Percentiles rank a stretch among this genome's conserved stretches.
Evolutionary conservation across 2,888 invertebrate species (phyloP).

Genomic region (Sarcophaga caerulescens): DNA sequence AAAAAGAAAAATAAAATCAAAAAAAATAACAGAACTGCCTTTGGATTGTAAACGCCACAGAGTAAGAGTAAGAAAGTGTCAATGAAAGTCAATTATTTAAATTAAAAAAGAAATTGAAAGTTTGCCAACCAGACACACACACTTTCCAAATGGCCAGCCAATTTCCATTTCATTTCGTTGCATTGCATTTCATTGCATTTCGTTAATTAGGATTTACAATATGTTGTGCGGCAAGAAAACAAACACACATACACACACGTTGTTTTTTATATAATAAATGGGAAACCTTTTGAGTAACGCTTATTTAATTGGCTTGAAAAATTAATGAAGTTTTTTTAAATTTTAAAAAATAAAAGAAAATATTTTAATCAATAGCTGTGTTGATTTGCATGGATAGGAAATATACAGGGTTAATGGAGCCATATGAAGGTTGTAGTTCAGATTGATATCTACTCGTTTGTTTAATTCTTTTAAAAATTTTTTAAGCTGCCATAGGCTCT

Average conservation of each 20-base stretch:
- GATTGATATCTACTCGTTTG: too few species aligned
- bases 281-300: too few species aligned
- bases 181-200: neutral
- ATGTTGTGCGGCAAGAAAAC: neutral
- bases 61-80: slow-evolving; percentile 55
- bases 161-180: neutral
- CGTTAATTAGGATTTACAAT: slow-evolving; percentile 34
- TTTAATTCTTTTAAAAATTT: too few species aligned
- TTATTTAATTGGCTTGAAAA: too few species aligned
- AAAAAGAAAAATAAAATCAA: slow-evolving; percentile 1
- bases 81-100: slow-evolving; percentile 67
- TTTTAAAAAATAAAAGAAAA: too few species aligned
- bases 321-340: too few species aligned
- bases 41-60: neutral
- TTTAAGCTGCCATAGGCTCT: too few species aligned
- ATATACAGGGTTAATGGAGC: too few species aligned
- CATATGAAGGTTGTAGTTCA: too few species aligned
- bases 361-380: too few species aligned
- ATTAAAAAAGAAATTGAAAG: slow-evolving; percentile 65
- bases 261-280: too few species aligned
- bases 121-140: slow-evolving; percentile 24
- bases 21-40: neutral
- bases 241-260: neutral
- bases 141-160: slow-evolving; percentile 16
- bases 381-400: too few species aligned